Evolutionary conservation across 2,888 invertebrate genomes (phyloP), one percentile per base, ranked within the genome.

Genomic region (Dexiosoma caninum): DNA sequence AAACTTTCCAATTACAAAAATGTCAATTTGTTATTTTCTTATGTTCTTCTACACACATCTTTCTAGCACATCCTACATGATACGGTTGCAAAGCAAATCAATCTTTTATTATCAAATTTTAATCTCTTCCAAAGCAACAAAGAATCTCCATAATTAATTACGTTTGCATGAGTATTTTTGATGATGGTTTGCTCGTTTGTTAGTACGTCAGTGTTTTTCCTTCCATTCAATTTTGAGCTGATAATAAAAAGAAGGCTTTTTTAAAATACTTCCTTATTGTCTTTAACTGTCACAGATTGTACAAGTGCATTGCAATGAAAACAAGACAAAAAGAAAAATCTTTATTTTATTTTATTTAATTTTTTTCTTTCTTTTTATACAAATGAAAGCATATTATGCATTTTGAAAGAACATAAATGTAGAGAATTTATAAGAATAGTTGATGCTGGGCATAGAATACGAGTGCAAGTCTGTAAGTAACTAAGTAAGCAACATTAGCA

Each of bases 201-300:
- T n/a, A n/a, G n/a, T n/a, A n/a, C n/a, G n/a, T n/a, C n/a, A n/a
- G n/a, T 60, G 49, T 8, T 66, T 60, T 46, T 59, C 16, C 16
- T 40, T 44, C 9, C 14, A 53, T 53, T 72, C 46, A 59, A 16
- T 37, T 69, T 44, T 44, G 19, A 49, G 5, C 3, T 46, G 0
- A 51, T 14, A 57, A 12, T 10, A n/a, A 30, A 32, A 57, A n/a
- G 32, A n/a, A 7, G 8, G 0, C 9, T 55, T 64, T 30, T 53
- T 71, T n/a, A n/a, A 81, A 80, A 74, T 55, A 69, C 77, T 81
- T 81, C 77, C 81, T 64, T 67, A 77, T 81, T 81, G 72, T 81
- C 81, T 77, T 67, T 67, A 67, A 57, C 72, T 81, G 81, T 77
- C 81, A 81, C 72, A 62, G 77, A 55, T 64, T 77, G 59, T 46